These are phyloP conservation scores for Theonella swinhoei DNA, from an alignment of 37 sponge, comb jelly and placozoan genomes.

Conservation along the genomic window DNA sequence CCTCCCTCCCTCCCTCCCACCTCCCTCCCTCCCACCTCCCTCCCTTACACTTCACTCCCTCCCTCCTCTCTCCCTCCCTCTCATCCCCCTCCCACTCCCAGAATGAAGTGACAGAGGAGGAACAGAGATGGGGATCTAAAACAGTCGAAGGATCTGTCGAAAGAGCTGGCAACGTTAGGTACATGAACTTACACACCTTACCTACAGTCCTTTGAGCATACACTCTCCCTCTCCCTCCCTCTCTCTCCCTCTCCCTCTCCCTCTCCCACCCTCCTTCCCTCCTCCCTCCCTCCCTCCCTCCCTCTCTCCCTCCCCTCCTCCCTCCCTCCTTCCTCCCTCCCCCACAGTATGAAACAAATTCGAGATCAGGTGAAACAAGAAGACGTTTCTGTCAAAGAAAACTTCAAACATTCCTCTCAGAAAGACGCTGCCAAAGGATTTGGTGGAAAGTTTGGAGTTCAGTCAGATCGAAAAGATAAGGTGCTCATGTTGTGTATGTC, in stretches of 20 bases:
- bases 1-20: not conserved
- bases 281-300: slow-evolving; percentile 20
- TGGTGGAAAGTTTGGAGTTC: slow-evolving; percentile 92
- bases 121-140: slow-evolving; percentile 92
- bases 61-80: not conserved
- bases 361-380: slow-evolving; percentile 78
- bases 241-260: not conserved
- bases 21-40: too few relatives aligned
- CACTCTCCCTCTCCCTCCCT: slow-evolving; percentile 7
- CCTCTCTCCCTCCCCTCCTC: not conserved
- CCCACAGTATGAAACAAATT: slow-evolving; percentile 61
- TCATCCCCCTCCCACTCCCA: not conserved
- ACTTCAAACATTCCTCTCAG: slow-evolving; percentile 82
- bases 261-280: not conserved
- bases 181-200: not conserved
- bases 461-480: slow-evolving; percentile 89
- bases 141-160: slow-evolving; percentile 91
- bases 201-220: not conserved
- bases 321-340: not conserved
- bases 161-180: slow-evolving; percentile 56
- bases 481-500: slow-evolving; percentile 22
- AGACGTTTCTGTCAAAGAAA: slow-evolving; percentile 70
- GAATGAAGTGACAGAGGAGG: slow-evolving; percentile 80
- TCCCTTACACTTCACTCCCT: not conserved
- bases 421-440: slow-evolving; percentile 90